Percentiles rank a stretch among this genome's conserved stretches.
Conservation (phyloP, 2,797 vertebrate species). For the Mastacembelus armatus region DNA sequence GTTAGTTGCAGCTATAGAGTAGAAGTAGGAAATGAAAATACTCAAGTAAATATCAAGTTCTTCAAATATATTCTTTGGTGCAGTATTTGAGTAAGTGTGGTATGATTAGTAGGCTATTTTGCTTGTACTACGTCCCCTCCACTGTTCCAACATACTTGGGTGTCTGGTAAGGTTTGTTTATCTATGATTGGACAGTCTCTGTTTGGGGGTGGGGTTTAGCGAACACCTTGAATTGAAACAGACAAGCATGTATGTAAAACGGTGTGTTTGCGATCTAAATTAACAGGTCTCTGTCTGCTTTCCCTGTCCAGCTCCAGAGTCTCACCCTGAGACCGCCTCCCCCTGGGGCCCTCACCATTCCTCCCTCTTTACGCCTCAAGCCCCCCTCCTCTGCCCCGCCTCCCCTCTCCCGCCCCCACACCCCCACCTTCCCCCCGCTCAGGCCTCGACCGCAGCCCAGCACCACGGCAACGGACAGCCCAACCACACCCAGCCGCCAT, state of each 20-base stretch:
- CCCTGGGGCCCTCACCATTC: conserved; percentile 89
- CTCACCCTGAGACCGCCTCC: conserved; percentile 92
- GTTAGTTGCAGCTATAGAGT: no score
- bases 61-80: no score
- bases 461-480: conserved; percentile 67
- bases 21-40: no score
- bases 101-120: no score
- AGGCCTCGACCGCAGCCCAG: conserved; percentile 74
- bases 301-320: conserved; percentile 88
- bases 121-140: rapidly evolving
- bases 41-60: no score
- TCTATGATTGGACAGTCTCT: background rate
- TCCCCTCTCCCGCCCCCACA: conserved; percentile 86
- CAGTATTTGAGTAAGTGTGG: no score
- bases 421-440: conserved; percentile 79
- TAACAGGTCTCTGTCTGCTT: conserved; percentile 17
- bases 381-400: conserved; percentile 84
- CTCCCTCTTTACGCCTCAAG: conserved; percentile 92
- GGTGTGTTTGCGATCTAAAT: background rate
- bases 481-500: conserved; percentile 69
- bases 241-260: background rate
- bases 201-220: background rate
- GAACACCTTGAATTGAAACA: background rate
- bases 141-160: rapidly evolving
- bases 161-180: conserved; percentile 4